Evolutionary conservation across 2,888 invertebrate species (phyloP).

Genomic region (Galerucella calmariensis): DNA sequence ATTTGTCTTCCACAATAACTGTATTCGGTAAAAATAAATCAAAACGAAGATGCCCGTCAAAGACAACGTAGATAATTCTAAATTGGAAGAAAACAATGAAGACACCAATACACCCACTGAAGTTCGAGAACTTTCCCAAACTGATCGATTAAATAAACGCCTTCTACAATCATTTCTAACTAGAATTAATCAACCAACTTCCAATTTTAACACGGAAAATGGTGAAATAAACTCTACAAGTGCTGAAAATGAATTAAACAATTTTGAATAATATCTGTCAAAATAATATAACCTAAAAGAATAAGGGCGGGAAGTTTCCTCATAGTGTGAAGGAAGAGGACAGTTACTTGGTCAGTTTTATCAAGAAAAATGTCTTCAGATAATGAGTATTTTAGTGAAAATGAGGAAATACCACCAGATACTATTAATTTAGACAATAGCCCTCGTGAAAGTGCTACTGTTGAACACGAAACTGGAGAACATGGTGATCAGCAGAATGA

Average conservation of each 20-base stretch:
- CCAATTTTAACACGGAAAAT: conserved; percentile 35
- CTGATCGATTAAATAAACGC: conserved; percentile 75
- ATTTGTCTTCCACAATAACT: background rate
- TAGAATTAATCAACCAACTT: conserved; percentile 66
- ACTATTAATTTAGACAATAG: conserved; percentile 38
- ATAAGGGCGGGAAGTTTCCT: conserved; percentile 41
- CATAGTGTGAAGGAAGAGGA: background rate
- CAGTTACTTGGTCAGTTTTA: background rate
- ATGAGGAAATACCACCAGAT: conserved; percentile 28
- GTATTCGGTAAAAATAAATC: background rate
- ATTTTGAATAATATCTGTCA: conserved; percentile 21
- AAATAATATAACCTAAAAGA: conserved; percentile 38
- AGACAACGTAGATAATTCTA: conserved; percentile 14
- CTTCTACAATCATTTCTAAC: conserved; percentile 72
- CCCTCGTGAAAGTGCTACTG: conserved; percentile 45
- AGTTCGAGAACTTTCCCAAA: conserved; percentile 67
- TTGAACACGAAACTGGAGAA: conserved; percentile 44
- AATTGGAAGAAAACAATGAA: conserved; percentile 12
- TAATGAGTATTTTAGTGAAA: conserved; percentile 41
- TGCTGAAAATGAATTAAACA: conserved; percentile 7
- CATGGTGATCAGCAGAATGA: conserved; percentile 41
- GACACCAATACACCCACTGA: conserved; percentile 12
- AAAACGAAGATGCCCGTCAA: conserved; percentile 36
- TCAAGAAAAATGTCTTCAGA: conserved; percentile 48
- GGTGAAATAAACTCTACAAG: conserved; percentile 5